Conservation (phyloP, 2,113 vertebrate species). For the Gymnobelideus leadbeateri region DNA sequence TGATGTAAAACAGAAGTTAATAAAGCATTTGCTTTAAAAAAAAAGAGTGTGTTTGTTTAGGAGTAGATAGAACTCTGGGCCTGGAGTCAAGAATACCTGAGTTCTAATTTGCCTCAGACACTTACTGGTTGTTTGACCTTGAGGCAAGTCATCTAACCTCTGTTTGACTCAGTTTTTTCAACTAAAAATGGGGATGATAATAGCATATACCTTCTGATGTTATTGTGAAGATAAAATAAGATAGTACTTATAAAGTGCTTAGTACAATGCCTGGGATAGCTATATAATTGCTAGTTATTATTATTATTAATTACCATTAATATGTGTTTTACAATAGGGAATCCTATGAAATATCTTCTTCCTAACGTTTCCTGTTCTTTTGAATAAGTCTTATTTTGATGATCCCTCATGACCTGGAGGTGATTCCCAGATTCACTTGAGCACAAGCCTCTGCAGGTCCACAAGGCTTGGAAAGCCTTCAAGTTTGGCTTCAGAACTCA, state of each 20-base stretch:
- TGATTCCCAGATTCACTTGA: not conserved
- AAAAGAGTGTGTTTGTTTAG: not conserved
- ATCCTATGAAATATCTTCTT: not conserved
- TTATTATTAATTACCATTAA: not conserved
- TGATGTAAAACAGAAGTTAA: no score
- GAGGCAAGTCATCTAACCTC: not conserved
- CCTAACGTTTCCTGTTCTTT: not conserved
- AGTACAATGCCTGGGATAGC: not conserved
- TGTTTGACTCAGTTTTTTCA: not conserved
- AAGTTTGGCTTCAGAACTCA: not conserved
- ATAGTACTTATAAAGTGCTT: not conserved
- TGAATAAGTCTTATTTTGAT: not conserved
- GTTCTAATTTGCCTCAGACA: not conserved
- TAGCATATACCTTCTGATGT: not conserved
- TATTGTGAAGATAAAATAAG: not conserved
- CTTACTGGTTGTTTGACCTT: not conserved
- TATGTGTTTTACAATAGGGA: not conserved
- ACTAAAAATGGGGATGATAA: not conserved
- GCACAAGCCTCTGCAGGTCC: not conserved
- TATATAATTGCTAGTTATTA: not conserved
- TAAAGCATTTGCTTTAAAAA: no score
- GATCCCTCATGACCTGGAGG: not conserved
- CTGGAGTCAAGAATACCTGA: not conserved
- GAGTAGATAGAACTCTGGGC: no score
- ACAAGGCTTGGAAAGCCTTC: not conserved